Base-by-base conservation (phyloP, 2,888 invertebrate species). In the Meteorus colon region DNA sequence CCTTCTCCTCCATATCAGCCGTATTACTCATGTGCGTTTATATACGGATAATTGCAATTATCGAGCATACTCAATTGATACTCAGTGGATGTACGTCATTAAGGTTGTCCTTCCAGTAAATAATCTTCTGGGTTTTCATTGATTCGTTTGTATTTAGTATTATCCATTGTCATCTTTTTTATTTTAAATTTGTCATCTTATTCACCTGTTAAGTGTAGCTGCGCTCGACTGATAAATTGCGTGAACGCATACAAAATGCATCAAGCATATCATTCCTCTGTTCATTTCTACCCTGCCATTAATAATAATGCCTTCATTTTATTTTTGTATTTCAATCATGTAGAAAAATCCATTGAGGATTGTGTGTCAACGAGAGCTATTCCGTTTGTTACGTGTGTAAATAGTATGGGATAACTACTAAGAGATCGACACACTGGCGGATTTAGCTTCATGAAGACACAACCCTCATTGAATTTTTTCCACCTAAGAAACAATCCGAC, bases 121-220 rank as follows among this genome's bases (percentile, higher is more conserved):
- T 65, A 65, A 37, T 65, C 41, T 4, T 12, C 19, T 63, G 41
- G 19, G 6, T 37, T 37, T 19, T 34, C 65, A 65, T 41, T 41
- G 65, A 65, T 65, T 62, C 16, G 2, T 62, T 48, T 68, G 31
- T 68, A 14, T 68, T 68, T 69, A 29, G 31, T n/a, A 34, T 55
- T 51, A 29, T 51, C 29, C 19, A 48, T 16, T 48, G 16, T 48
- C 19, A 55, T 55, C 8, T 19, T 24, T 19, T 55, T 55, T 8
- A 8, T 55, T 55, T 55, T 8, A 55, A 19, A 19, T 55, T 55
- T 8, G n/a, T 19, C 4, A 55, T 24, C 19, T 8, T n/a, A 55
- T 55, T 55, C 8, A 55, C 59, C 16, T 19, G 80, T 83, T 86
- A 85, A 80, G 82, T 85, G 83, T 78, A 75, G 78, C 76, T 78